Evolutionary conservation across 2,797 vertebrate species (phyloP), one percentile per base, ranked within the genome.

Genomic region (Pagetopsis macropterus): DNA sequence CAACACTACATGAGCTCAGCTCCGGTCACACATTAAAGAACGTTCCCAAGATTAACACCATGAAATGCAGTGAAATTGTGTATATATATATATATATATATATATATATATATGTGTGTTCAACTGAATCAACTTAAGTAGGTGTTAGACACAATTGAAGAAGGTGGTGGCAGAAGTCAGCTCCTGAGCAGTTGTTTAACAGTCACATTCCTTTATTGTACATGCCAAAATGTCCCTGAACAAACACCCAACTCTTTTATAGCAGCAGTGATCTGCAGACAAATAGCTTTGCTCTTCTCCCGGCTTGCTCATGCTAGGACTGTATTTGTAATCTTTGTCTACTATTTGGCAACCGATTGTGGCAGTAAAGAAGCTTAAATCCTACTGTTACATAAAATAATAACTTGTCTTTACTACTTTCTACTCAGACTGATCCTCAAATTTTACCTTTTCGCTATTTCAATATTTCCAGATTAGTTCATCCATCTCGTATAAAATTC

Each of bases 291-390:
- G 21, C 57, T 49, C 49, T 48, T 44, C 45, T 75, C 49, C 57
- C 45, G 50, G 14, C 65, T 46, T 77, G 17, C 19, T 80, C 58
- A 41, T 50, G 37, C 62, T 49, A 40, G 60, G 41, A 33, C 70
- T 67, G 50, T 51, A 62, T 71, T 80, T 37, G 67, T 61, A 71
- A 78, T 84, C 63, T 65, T 60, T 73, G 64, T 78, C 75, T 77
- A 65, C 74, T 72, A 56, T 81, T 72, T 65, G 51, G 46, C 41
- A 66, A 60, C 60, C 70, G 46, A 66, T 67, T 63, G 40, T 37
- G 17, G 61, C 72, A 61, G 73, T 68, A 86, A 80, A 84, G 84
- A 86, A 83, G 85, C 87, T 88, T 84, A 86, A 81, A 73, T 70
- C 60, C 70, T 79, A 83, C 72, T 41, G 55, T 78, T 65, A 75